Percentiles rank a stretch among this genome's conserved stretches.
Evolutionary conservation across 2,888 invertebrate species (phyloP).

Genomic region (Dendrolimus pini): DNA sequence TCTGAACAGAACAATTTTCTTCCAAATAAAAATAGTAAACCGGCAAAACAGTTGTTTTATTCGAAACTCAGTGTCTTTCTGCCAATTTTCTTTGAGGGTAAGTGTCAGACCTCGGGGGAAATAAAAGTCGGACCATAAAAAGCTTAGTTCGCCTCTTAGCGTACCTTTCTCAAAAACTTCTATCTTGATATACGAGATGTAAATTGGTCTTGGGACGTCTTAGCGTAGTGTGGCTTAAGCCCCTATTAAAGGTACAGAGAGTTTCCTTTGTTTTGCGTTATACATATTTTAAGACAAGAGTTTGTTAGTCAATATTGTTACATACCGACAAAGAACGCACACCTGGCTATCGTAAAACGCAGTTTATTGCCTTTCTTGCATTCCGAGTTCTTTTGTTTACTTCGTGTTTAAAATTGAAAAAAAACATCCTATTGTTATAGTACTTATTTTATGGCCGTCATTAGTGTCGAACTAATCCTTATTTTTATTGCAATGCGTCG

Average conservation of each 20-base stretch:
- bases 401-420: too few species aligned
- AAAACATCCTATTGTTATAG: too few species aligned
- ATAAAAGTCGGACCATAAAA: not conserved
- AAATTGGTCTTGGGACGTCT: not conserved
- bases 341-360: too few species aligned
- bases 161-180: not conserved
- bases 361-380: too few species aligned
- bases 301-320: too few species aligned
- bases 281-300: too few species aligned
- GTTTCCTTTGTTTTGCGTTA: not conserved
- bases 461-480: too few species aligned
- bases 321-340: too few species aligned
- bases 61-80: not conserved
- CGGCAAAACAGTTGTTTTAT: not conserved
- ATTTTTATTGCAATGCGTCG: too few species aligned
- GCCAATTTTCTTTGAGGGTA: not conserved
- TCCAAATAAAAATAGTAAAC: not conserved
- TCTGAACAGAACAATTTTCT: not conserved
- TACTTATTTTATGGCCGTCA: too few species aligned
- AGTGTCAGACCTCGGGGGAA: not conserved
- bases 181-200: not conserved
- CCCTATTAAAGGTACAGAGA: not conserved
- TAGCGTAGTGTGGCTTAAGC: not conserved
- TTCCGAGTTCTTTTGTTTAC: too few species aligned
- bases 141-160: not conserved